These are phyloP conservation scores for Montipora sp. DNA, from an alignment of 64 coral and sea anemone species.

Conservation along the genomic window DNA sequence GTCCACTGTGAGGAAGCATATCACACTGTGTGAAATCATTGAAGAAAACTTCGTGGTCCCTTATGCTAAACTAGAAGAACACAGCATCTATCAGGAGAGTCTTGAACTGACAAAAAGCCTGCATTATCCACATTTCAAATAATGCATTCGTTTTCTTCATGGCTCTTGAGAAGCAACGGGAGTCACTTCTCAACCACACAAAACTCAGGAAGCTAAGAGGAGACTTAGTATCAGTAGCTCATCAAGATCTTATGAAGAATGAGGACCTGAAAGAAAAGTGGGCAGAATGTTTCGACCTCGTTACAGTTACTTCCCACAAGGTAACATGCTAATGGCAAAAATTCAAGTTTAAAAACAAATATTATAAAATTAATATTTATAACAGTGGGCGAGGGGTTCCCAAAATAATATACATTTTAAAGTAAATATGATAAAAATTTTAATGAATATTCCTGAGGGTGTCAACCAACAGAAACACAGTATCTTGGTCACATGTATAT, in stretches of 20 bases:
- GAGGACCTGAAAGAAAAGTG: neutral
- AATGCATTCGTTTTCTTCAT: slow-evolving; percentile 13
- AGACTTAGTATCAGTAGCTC: neutral
- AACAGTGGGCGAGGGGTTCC: too few species aligned
- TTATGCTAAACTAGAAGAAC: neutral
- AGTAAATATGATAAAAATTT: too few species aligned
- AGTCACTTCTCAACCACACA: neutral
- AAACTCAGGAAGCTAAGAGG: neutral
- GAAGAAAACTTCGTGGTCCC: slow-evolving; percentile 37
- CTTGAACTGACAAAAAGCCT: slow-evolving; percentile 37
- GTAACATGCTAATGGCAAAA: too few species aligned
- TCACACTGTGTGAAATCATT: neutral
- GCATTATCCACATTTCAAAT: slow-evolving; percentile 45
- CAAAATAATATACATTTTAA: too few species aligned
- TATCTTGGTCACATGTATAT: too few species aligned
- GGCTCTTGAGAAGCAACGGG: slow-evolving; percentile 2
- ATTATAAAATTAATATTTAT: too few species aligned
- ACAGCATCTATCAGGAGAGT: slow-evolving; percentile 22
- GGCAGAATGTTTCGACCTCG: neutral
- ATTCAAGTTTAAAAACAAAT: too few species aligned
- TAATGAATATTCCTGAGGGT: too few species aligned
- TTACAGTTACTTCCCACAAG: neutral
- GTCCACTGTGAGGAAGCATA: neutral
- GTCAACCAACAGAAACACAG: too few species aligned
- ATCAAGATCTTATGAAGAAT: neutral